phyloP scores from a whole-genome alignment of 1,140 invertebrate genomes.

The Sweltsa coloradensis region DNA sequence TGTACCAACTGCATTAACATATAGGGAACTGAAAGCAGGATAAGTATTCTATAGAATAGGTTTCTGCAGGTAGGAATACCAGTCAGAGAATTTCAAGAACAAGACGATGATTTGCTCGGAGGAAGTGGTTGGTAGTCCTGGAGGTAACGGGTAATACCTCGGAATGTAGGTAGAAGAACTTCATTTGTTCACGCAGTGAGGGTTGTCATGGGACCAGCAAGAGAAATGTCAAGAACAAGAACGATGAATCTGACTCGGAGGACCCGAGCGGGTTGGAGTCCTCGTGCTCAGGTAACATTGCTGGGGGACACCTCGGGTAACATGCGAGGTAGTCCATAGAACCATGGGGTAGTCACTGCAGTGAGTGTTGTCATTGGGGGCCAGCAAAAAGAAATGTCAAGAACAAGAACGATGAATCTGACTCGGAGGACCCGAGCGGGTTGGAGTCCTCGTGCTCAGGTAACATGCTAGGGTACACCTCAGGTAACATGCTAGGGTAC shows the following conservation, averaged over 20 bases:
- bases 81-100: no score
- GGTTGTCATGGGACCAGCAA: background rate
- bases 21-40: no score
- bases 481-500: background rate
- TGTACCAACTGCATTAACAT: no score
- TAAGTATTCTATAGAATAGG: no score
- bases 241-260: background rate
- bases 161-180: no score
- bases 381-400: background rate
- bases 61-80: no score
- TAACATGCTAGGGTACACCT: background rate
- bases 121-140: no score
- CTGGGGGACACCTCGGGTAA: no score
- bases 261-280: constrained; percentile 5
- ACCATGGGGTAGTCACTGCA: constrained; percentile 6
- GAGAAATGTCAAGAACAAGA: background rate
- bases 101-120: no score
- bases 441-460: constrained; percentile 9
- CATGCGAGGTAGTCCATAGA: no score
- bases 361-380: constrained; percentile 6
- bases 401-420: background rate
- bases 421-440: constrained; percentile 4
- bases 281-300: constrained; percentile 9
- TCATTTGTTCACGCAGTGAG: no score
- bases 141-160: no score